Conservation (phyloP, 2,888 invertebrate species). For the Ganaspis brasiliensis region DNA sequence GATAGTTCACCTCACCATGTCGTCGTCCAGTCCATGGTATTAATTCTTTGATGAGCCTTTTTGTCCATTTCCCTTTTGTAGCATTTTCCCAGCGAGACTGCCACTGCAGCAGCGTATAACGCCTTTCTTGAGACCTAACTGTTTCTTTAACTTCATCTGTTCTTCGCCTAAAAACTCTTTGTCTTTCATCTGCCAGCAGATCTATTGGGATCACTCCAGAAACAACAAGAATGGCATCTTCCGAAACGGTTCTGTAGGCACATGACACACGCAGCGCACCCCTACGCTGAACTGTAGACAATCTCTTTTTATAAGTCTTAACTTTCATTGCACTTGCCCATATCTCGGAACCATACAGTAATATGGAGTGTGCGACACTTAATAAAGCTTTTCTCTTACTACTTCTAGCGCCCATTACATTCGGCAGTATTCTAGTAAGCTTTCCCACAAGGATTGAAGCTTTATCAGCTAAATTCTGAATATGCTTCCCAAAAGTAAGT, state of each 20-base stretch:
- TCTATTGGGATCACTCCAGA: neutral
- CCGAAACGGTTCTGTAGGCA: neutral
- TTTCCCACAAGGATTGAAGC: neutral
- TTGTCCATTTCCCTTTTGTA: neutral
- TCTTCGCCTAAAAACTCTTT: neutral
- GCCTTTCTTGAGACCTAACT: neutral
- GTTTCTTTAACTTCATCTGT: too few species aligned
- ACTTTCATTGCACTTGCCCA: conserved; percentile 52
- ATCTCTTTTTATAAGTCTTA: too few species aligned
- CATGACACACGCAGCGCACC: too few species aligned
- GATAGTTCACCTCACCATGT: neutral
- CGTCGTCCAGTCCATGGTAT: neutral
- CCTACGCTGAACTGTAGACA: too few species aligned
- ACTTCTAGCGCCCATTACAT: conserved; percentile 34
- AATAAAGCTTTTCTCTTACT: conserved; percentile 53
- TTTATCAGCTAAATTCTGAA: neutral
- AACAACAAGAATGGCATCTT: neutral
- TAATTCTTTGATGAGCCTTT: neutral
- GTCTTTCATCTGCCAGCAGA: neutral
- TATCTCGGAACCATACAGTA: conserved; percentile 60
- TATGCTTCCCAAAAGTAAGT: neutral
- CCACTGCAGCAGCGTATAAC: neutral
- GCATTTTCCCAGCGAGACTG: neutral
- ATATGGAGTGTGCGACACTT: conserved; percentile 54
- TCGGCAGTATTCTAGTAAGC: conserved; percentile 13